Base-by-base conservation (phyloP, 2,888 invertebrate species). In the Flexamia atlantica region DNA sequence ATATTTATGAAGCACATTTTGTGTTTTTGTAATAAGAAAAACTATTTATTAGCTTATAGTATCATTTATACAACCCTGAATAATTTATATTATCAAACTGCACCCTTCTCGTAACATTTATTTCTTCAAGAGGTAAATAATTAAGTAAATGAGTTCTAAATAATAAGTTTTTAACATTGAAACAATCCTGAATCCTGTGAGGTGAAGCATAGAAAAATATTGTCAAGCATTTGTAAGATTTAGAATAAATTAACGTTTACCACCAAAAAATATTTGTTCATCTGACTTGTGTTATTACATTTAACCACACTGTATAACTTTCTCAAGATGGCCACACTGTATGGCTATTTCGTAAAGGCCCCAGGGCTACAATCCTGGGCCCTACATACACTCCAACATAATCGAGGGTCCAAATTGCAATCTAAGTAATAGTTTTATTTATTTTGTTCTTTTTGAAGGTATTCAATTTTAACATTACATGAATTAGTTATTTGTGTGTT, bases 151-250 rank as follows among this genome's bases (percentile, higher is more conserved):
- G n/a, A n/a, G n/a, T n/a, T n/a, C n/a, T 68, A 14, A 9, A 25
- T n/a, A 68, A 23, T 32, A 32, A 23, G 30, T 23, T 68, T 4
- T 28, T 60, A 68, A 10, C 7, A 36, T 20, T 32, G 9, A 36
- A 9, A 32, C n/a, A n/a, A n/a, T n/a, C n/a, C n/a, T 30, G 4
- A 14, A n/a, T 68, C 32, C 32, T 30, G 32, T 36, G 25, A 32
- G 30, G 32, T 68, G 32, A 5, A 23, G 25, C 30, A 68, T 36
- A 30, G 9, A 32, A 68, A 20, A 10, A n/a, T 30, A 68, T 30
- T 30, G 32, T 30, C 36, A 68, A 68, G 30, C 68, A 68, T 68
- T 68, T 68, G 68, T 68, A 68, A 68, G 32, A 53, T 36, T 81
- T 68, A 72, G 30, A 50, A 57, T 57, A 57, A 57, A 57, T 57